phyloP scores from a whole-genome alignment of 2,888 invertebrate species.

The Heteropelma amictum region DNA sequence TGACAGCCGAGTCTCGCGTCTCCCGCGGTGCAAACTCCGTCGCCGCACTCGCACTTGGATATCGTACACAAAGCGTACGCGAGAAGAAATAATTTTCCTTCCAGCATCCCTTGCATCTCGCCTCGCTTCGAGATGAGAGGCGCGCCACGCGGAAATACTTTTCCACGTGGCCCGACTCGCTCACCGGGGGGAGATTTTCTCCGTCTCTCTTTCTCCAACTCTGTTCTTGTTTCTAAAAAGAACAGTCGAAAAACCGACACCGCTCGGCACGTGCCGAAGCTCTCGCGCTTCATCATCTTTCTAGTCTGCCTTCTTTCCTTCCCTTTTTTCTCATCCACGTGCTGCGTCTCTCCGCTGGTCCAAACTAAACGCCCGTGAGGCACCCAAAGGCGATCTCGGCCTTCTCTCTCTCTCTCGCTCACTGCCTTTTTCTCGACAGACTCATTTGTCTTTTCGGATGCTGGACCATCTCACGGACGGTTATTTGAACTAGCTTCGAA shows the following conservation, averaged over 20 bases:
- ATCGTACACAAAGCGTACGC: slow-evolving; percentile 52
- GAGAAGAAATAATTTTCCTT: slow-evolving; percentile 67
- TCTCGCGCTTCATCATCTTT: background rate
- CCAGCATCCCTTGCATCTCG: slow-evolving; percentile 10
- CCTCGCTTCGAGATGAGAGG: slow-evolving; percentile 15
- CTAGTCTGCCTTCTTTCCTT: background rate
- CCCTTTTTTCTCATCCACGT: slow-evolving; percentile 31
- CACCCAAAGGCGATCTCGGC: slow-evolving; percentile 15
- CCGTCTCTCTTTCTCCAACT: background rate
- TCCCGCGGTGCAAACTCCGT: slow-evolving; percentile 68
- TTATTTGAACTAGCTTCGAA: too few species aligned
- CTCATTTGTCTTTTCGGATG: slow-evolving; percentile 33
- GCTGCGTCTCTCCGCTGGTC: slow-evolving; percentile 19
- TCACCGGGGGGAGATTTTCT: slow-evolving; percentile 64
- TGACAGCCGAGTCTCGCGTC: slow-evolving; percentile 60
- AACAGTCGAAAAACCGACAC: slow-evolving; percentile 61
- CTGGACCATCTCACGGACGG: slow-evolving; percentile 25
- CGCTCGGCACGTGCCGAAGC: slow-evolving; percentile 68
- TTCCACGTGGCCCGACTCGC: slow-evolving; percentile 52
- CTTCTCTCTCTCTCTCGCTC: slow-evolving; percentile 15
- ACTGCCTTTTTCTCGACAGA: too few species aligned
- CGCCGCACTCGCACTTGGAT: background rate
- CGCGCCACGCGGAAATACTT: slow-evolving; percentile 73
- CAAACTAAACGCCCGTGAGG: slow-evolving; percentile 9
- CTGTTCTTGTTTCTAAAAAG: background rate